phyloP scores from a whole-genome alignment of 1,140 invertebrate genomes.

The Oedothorax gibbosus region DNA sequence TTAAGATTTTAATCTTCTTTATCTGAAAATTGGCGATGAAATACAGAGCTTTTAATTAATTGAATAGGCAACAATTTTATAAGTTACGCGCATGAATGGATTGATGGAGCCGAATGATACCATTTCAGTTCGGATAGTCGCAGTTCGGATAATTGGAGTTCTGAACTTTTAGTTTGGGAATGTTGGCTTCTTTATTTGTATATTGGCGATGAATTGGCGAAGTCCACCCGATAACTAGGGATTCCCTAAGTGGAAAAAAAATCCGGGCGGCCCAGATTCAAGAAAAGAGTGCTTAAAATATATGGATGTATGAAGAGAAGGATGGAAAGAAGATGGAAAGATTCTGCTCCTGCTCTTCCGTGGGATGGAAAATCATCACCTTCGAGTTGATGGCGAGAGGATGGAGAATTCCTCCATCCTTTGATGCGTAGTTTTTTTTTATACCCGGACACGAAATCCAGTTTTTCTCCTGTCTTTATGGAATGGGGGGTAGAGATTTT shows the following conservation, averaged over 20 bases:
- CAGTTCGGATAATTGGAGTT: no score
- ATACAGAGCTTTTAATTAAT: no score
- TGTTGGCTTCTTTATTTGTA: no score
- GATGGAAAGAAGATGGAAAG: background rate
- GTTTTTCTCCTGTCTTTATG: background rate
- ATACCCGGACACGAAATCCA: background rate
- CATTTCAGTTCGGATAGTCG: no score
- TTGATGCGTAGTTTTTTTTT: background rate
- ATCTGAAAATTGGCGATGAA: no score
- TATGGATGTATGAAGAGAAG: constrained; percentile 36
- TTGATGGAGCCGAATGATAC: no score
- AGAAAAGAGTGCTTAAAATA: constrained; percentile 47
- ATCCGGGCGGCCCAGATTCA: constrained; percentile 7
- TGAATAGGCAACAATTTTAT: no score
- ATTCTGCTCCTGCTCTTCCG: background rate
- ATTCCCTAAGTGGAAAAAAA: background rate
- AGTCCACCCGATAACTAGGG: background rate
- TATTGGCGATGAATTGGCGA: no score
- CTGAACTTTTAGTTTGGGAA: no score
- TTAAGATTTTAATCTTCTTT: no score
- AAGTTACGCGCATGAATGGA: no score
- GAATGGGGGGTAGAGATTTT: no score
- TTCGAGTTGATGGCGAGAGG: constrained; percentile 16
- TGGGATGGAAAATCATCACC: constrained; percentile 49
- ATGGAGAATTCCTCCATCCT: background rate